Base-by-base conservation (phyloP, 2,888 invertebrate species). In the Plagodis dolabraria region DNA sequence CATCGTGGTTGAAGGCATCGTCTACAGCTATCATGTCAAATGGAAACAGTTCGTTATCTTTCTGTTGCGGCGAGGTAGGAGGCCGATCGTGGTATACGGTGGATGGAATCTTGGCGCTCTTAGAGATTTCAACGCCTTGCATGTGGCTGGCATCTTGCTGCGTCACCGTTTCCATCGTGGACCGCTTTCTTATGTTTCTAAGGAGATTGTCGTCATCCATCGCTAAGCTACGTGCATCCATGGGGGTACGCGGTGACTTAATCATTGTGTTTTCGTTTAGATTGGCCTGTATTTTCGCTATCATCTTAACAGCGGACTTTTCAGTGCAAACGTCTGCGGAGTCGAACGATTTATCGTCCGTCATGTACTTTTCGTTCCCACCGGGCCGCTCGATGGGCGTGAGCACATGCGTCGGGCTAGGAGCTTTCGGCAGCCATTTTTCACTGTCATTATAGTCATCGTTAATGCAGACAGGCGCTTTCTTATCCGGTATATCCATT, bases 1-100 rank as follows among this genome's bases (percentile, higher is more conserved):
- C 95, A 60, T 95, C 95, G 43, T 94, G 93, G 71, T 94, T 94
- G 72, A 96, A 96, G 45, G 94, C 94, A 65, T 96, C 95, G 69
- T 95, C 95, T 47, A 94, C 93, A 0, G 94, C 93, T 60, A 95
- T 79, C 75, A 95, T 93, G 64, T 94, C 95, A 70, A 95, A 94
- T 62, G 95, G 95, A 68, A 95, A 94, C 12, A 95, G 78, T 71
- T 95, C 95, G 33, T 93, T 92, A 33, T 94, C 94, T 71, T 94
- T 94, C 42, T 94, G 94, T 64, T 95, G 95, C 5, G 96, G 96
- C 0, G 96, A 96, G 82, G 96, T 96, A 79, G 96, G 95, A 0
- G 95, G 95, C 53, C 95, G 93, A 72, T 93, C 94, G 9, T 93
- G 89, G 68, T 87, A 89, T 5, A 77, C 78, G 7, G 84, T 72